Conservation (phyloP, 2,888 invertebrate genomes). For the Caenorhabditis sulstoni region DNA sequence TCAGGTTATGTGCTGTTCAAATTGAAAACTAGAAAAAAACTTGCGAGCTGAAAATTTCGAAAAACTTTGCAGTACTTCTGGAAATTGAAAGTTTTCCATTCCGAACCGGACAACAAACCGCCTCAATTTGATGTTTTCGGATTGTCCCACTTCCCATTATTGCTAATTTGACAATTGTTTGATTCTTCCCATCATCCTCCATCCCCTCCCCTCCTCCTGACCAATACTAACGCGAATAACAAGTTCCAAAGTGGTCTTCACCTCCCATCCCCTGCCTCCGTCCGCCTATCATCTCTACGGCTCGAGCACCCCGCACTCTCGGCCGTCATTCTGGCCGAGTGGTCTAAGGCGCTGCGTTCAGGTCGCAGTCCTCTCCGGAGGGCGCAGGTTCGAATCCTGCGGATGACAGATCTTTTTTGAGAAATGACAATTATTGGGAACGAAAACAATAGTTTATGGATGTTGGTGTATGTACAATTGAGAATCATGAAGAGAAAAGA, state of each 20-base stretch:
- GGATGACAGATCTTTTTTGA: constrained; percentile 58
- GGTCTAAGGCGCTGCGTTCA: constrained; percentile 91
- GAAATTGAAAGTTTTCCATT: background rate
- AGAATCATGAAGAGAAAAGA: constrained; percentile 4
- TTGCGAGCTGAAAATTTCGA: no score
- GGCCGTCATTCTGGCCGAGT: constrained; percentile 83
- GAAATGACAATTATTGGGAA: background rate
- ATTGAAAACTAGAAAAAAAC: no score
- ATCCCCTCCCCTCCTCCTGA: background rate
- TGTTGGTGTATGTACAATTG: constrained; percentile 26
- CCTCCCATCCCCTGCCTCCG: background rate
- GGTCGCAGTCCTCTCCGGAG: constrained; percentile 85
- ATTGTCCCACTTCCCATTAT: no score
- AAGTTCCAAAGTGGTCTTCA: constrained; percentile 16
- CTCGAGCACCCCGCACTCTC: background rate
- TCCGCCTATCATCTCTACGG: background rate
- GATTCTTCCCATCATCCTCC: constrained; percentile 1
- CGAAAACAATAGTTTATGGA: background rate
- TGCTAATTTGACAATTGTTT: constrained; percentile 42
- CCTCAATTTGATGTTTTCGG: no score
- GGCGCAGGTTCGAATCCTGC: constrained; percentile 77
- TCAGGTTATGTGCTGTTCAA: no score
- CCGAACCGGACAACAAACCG: background rate
- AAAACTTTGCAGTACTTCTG: no score
- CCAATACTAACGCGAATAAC: constrained; percentile 34